Evolutionary conservation across 2,113 vertebrate genomes (phyloP).

Genomic region (Felis catus): F.catus_Fca126_mat1.0 CM031413.1:93063001-93063500

Average conservation of each 20-base stretch:
- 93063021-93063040: slow-evolving; percentile 50
- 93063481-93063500: background rate
- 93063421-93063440: background rate
- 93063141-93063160: slow-evolving; percentile 5
- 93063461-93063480: background rate
- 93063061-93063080: slow-evolving; percentile 71
- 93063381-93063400: background rate
- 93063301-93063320: slow-evolving; percentile 43
- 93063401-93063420: background rate
- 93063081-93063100: slow-evolving; percentile 69
- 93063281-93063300: background rate
- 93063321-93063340: background rate
- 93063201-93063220: background rate
- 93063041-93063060: slow-evolving; percentile 72
- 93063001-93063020: slow-evolving; percentile 65
- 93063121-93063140: slow-evolving; percentile 57
- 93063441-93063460: background rate
- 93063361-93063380: background rate
- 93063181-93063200: slow-evolving; percentile 13
- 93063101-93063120: slow-evolving; percentile 52
- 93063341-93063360: background rate
- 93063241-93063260: background rate
- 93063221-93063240: background rate
- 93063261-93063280: background rate
- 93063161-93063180: slow-evolving; percentile 9